These are phyloP conservation scores for Hetaerina titia DNA, from an alignment of 2,888 invertebrate genomes.

Conservation along the genomic window DNA sequence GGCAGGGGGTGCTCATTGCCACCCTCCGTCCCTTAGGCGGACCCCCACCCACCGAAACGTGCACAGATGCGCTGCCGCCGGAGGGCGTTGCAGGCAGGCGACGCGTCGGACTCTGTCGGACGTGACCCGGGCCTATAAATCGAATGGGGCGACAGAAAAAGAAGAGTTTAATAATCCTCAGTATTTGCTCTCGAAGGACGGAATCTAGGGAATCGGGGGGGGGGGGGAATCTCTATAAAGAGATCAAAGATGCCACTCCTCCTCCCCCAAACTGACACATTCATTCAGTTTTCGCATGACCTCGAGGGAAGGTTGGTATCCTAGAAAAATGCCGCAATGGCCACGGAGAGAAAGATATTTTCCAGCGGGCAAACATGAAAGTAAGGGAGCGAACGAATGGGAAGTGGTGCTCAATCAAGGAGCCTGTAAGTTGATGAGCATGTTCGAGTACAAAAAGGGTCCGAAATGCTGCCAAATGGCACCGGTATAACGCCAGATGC, in stretches of 20 bases:
- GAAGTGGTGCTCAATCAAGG: neutral
- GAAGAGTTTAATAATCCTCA: neutral
- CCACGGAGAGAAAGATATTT: neutral
- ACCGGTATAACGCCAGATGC: neutral
- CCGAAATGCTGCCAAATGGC: neutral
- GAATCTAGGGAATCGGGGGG: neutral
- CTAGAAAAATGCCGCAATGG: neutral
- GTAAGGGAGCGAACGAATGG: neutral
- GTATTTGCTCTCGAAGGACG: neutral
- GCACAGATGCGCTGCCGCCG: neutral
- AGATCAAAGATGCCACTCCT: neutral
- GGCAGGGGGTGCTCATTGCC: conserved; percentile 24
- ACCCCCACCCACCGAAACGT: neutral
- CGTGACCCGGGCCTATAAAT: neutral
- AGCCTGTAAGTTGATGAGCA: neutral
- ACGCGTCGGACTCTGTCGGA: neutral
- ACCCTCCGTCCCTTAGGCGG: neutral
- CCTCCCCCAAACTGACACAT: neutral
- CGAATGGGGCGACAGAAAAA: neutral
- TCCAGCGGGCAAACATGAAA: neutral
- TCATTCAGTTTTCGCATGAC: too few relatives aligned
- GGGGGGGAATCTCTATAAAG: neutral
- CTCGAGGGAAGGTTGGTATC: neutral
- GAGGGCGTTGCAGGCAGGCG: too few relatives aligned
- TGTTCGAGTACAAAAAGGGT: neutral